Conservation (phyloP, 2,113 vertebrate genomes). For the Gadus chalcogrammus region DNA sequence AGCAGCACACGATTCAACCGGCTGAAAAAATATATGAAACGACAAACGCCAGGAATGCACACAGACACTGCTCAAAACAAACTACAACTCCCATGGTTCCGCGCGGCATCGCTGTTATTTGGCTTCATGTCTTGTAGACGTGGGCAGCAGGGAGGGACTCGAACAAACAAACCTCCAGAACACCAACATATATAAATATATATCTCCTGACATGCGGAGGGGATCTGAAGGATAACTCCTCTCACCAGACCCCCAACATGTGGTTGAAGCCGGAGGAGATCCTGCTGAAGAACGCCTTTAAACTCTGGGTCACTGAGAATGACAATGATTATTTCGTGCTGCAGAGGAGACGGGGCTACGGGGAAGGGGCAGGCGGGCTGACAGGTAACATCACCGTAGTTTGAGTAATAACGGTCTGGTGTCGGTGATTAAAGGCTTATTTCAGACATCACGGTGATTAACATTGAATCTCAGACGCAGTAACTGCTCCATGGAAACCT, state of each 20-base stretch:
- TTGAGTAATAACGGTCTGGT: too few species aligned
- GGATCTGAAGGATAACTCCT: slow-evolving; percentile 24
- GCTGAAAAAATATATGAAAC: too few species aligned
- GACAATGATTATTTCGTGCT: slow-evolving; percentile 92
- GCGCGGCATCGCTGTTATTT: slow-evolving; percentile 51
- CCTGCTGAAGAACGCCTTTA: slow-evolving; percentile 92
- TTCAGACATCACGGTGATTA: too few species aligned
- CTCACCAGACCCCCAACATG: slow-evolving; percentile 69
- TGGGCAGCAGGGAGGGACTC: slow-evolving; percentile 74
- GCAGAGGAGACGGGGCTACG: slow-evolving; percentile 89
- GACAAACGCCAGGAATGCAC: not conserved
- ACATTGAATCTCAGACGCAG: too few species aligned
- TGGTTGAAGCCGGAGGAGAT: slow-evolving; percentile 96
- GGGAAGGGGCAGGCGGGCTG: slow-evolving; percentile 87
- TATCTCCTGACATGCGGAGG: slow-evolving; percentile 56
- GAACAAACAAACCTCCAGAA: slow-evolving; percentile 63
- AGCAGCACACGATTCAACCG: too few species aligned
- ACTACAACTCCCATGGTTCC: slow-evolving; percentile 73
- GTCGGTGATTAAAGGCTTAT: too few species aligned
- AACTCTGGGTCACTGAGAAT: slow-evolving; percentile 92
- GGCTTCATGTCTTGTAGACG: slow-evolving; percentile 78
- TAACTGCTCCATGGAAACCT: too few species aligned
- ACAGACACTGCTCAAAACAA: slow-evolving; percentile 10
- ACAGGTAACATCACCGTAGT: slow-evolving; percentile 73
- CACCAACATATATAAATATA: slow-evolving; percentile 24